Base-by-base conservation (phyloP, 2,888 invertebrate species). In the Archaeoteleia sp. region DNA sequence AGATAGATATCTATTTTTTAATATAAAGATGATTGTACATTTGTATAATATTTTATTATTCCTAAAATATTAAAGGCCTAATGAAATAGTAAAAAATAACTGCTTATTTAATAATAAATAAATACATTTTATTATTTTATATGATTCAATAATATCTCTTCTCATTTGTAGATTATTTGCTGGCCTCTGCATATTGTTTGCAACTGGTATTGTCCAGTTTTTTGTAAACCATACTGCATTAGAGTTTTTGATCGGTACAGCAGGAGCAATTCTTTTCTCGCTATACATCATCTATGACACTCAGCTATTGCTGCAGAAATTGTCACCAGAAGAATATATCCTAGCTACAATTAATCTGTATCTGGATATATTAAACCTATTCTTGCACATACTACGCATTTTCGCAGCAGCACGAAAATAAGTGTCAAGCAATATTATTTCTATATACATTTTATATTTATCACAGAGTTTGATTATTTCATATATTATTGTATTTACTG, bases 301-400 rank as follows among this genome's bases (percentile, higher is more conserved):
- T 0, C 93, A 95, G 82, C 89, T 93, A 87, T 89, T 95, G 86
- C 93, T 95, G 93, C 89, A 91, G 71, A 90, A 88, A 1, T 86
- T 94, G 46, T 93, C 93, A 0, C 91, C 95, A 0, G 95, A 96
- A 82, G 95, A 96, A 80, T 96, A 96, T 85, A 94, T 96, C 74
- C 86, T 94, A 43, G 95, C 94, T 1, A 92, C 95, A 0, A 93
- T 95, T 81, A 93, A 92, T 83, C 87, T 96, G 34, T 96, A 96
- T 83, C 88, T 95, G 87, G 95, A 96, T 79, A 94, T 96, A 61
- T 88, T 96, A 71, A 95, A 95, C 85, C 86, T 95, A 70, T 96
- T 96, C 87, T 79, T 95, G 10, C 90, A 94, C 82, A 91, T 95
- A 74, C 87, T 96, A 55, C 89, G 93, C 62, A 90, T 93, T 73